Percentiles rank a stretch among this genome's conserved stretches.
phyloP scores from a whole-genome alignment of 2,888 invertebrate species.

The Tribolium freemani region DNA sequence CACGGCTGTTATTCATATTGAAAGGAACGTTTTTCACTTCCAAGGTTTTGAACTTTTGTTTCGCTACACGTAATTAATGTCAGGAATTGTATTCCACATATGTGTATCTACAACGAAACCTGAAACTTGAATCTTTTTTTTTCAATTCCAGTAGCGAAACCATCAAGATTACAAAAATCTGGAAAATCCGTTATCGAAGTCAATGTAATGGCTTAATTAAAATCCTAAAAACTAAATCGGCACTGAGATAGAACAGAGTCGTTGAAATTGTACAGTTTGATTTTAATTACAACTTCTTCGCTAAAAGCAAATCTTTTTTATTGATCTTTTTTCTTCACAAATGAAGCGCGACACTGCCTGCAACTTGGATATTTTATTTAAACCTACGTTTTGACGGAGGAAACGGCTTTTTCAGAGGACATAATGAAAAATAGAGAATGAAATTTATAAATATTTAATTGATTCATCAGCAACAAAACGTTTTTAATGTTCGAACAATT shows the following conservation, averaged over 20 bases:
- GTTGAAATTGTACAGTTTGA: constrained; percentile 37
- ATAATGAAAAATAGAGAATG: too few relatives aligned
- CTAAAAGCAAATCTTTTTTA: constrained; percentile 7
- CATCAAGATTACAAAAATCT: neutral
- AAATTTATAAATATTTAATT: too few relatives aligned
- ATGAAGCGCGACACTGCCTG: constrained; percentile 34
- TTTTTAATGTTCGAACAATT: too few relatives aligned
- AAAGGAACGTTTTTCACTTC: constrained; percentile 57
- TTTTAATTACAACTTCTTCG: constrained; percentile 36
- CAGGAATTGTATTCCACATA: constrained; percentile 14
- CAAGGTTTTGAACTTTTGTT: constrained; percentile 40
- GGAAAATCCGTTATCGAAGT: neutral
- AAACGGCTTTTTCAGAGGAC: neutral
- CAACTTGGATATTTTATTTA: constrained; percentile 7
- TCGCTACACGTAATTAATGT: constrained; percentile 33
- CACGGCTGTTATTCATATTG: constrained; percentile 63
- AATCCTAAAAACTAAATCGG: constrained; percentile 26
- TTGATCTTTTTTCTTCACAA: constrained; percentile 32
- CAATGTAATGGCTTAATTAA: constrained; percentile 32
- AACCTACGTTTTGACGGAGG: neutral
- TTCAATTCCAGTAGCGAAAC: neutral
- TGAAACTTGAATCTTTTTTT: neutral
- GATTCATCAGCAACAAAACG: too few relatives aligned
- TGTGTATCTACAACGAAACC: neutral
- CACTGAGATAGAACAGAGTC: constrained; percentile 37